Conservation (phyloP, 2,113 vertebrate species). For the Brachirus orientalis region DNA sequence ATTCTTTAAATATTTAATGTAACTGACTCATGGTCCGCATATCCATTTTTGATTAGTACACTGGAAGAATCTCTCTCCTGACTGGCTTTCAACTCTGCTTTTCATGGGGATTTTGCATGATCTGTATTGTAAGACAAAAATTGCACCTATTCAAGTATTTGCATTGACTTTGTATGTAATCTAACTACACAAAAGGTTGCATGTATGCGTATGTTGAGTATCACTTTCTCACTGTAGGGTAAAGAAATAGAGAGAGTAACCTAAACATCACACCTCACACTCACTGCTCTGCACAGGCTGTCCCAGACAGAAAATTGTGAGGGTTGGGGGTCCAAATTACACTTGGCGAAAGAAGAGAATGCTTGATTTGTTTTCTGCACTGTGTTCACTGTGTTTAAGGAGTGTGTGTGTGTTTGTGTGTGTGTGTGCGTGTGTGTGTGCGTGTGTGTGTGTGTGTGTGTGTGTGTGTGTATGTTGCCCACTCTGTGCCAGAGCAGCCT, state of each 20-base stretch:
- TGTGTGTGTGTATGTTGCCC: slow-evolving; percentile 43
- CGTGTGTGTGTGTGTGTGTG: slow-evolving; percentile 39
- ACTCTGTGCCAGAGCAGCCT: slow-evolving; percentile 32
- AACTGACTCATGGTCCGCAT: no score
- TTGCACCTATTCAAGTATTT: no score
- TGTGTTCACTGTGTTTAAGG: slow-evolving; percentile 50
- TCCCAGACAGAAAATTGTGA: slow-evolving; percentile 82
- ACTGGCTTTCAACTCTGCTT: no score
- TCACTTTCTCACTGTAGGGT: slow-evolving; percentile 69
- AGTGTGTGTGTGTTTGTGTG: no score
- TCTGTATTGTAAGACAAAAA: no score
- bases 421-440: slow-evolving; percentile 40
- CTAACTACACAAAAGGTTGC: no score
- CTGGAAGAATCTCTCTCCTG: no score
- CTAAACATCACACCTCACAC: slow-evolving; percentile 58
- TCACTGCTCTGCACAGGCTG: slow-evolving; percentile 67
- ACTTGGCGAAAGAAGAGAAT: slow-evolving; percentile 77
- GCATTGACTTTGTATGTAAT: no score
- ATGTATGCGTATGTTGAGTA: slow-evolving; percentile 68
- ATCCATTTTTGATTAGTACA: no score
- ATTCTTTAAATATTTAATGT: no score
- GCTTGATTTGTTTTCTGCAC: slow-evolving; percentile 73
- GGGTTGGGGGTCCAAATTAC: slow-evolving; percentile 78
- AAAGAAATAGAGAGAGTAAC: slow-evolving; percentile 68
- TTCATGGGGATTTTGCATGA: no score